A percentile compares a stretch with the other conserved stretches of the same genome.
These are phyloP conservation scores for Ailurus styani DNA, from an alignment of 2,113 vertebrate genomes.

Conservation along the genomic window DNA sequence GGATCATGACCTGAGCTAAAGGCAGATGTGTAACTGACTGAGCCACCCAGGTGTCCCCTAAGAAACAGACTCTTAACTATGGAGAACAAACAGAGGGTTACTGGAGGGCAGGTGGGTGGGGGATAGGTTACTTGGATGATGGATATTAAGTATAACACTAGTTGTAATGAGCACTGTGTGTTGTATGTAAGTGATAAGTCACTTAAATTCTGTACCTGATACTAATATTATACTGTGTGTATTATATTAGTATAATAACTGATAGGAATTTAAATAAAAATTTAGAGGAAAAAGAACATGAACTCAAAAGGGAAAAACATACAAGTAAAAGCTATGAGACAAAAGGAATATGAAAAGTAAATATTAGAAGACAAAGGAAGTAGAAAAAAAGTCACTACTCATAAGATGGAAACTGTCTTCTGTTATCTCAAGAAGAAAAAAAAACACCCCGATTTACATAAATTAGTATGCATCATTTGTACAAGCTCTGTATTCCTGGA, in stretches of 20 bases:
- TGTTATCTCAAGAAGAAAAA: background rate
- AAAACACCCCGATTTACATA: background rate
- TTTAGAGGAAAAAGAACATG: background rate
- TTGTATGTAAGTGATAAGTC: background rate
- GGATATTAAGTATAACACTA: background rate
- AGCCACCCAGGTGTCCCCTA: background rate
- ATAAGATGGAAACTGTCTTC: background rate
- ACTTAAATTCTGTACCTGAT: background rate
- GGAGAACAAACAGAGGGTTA: background rate
- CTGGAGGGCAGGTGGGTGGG: background rate
- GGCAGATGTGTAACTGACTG: no score
- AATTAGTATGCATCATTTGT: conserved; percentile 44
- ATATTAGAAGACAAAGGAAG: conserved; percentile 17
- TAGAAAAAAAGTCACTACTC: background rate
- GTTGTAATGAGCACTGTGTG: background rate
- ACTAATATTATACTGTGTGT: background rate
- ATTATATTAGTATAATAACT: no score
- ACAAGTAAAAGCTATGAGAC: background rate
- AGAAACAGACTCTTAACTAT: background rate
- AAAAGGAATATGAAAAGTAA: background rate
- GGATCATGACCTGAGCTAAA: no score
- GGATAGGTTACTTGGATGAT: background rate
- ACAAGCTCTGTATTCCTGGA: background rate
- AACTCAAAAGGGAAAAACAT: background rate
- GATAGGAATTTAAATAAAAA: background rate